Conservation (phyloP, 1,140 invertebrate species). For the Neodiprion virginianus region DNA sequence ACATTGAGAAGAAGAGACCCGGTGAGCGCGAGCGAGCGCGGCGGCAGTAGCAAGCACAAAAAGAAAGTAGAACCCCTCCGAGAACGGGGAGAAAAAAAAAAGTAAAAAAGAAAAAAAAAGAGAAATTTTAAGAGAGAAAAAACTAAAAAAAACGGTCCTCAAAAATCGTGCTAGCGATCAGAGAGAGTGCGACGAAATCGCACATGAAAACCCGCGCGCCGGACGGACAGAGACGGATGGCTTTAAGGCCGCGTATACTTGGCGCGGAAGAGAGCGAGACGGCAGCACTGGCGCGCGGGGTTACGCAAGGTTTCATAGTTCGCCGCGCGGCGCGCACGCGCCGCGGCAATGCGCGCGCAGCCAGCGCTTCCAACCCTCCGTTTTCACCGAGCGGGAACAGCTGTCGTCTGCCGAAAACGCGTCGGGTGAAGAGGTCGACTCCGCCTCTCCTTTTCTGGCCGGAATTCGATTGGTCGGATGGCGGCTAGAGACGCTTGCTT, state of each 20-base stretch:
- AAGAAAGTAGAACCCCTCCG: too few species aligned
- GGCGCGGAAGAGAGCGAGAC: too few species aligned
- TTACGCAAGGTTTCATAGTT: too few species aligned
- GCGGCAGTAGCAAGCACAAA: background rate
- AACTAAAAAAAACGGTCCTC: background rate
- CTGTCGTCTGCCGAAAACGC: conserved; percentile 10
- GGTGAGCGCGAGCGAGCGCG: conserved; percentile 18
- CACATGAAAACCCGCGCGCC: conserved; percentile 5
- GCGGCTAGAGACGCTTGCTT: background rate
- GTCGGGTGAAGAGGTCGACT: too few species aligned
- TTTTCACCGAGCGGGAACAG: background rate
- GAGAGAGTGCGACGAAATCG: background rate
- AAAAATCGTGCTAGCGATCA: background rate
- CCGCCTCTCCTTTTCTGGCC: conserved; percentile 10
- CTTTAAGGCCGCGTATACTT: too few species aligned
- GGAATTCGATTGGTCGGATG: conserved; percentile 22
- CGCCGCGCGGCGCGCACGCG: background rate
- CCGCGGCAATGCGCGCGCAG: conserved; percentile 27
- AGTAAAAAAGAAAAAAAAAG: too few species aligned
- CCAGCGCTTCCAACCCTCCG: background rate
- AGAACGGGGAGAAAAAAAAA: too few species aligned
- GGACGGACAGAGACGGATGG: background rate
- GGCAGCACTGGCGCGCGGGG: too few species aligned
- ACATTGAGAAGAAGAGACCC: conserved; percentile 28
- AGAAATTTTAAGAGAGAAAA: too few species aligned